Evolutionary conservation across 2,888 invertebrate species (phyloP), one percentile per base, ranked within the genome.

Genomic region (Drosophila parthenogenetica): DNA sequence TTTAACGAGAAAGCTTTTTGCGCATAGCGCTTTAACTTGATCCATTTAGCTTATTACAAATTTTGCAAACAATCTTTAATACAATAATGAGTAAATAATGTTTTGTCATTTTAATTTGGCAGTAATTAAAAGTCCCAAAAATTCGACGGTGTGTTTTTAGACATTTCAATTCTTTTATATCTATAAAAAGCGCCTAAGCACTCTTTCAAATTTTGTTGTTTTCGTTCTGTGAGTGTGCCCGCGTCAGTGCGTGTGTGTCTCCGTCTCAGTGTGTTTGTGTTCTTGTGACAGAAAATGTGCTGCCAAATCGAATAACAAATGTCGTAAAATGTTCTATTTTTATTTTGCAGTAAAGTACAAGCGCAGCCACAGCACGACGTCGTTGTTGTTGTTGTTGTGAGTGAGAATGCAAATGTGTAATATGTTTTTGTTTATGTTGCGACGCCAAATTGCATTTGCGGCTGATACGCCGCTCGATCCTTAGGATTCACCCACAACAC

Each of bases 371-470:
- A 59, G 46, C 72, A 39, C 43, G 45, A 25, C 53, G 25, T 67
- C 48, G 60, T 75, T 68, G 73, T 65, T 73, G 77, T 62, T 40
- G 42, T 50, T 35, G 42, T 49, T 59, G 49, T 61, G 59, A 50
- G 49, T 61, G 61, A 61, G 61, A 69, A 84, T 85, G 85, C 85
- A 87, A 85, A 77, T 87, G 75, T 87, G 81, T 89, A 89, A 78
- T 71, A 81, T 73, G 79, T 76, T 79, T 80, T 79, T 87, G 75
- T 82, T 79, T 80, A 68, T 86, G 72, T 72, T 78, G 83, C 88
- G 84, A 85, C 89, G 88, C 73, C 87, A 87, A 87, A 81, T 77
- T 72, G 63, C 82, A 84, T 77, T 81, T 79, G 84, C 88, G 80
- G 80, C 77, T 54, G 79, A 81, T 54, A 84, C 79, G 86, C 89